Percentiles rank a stretch among this genome's conserved stretches.
These are phyloP conservation scores for Falcaria lacertinaria DNA, from an alignment of 2,888 invertebrate genomes.

Conservation along the genomic window DNA sequence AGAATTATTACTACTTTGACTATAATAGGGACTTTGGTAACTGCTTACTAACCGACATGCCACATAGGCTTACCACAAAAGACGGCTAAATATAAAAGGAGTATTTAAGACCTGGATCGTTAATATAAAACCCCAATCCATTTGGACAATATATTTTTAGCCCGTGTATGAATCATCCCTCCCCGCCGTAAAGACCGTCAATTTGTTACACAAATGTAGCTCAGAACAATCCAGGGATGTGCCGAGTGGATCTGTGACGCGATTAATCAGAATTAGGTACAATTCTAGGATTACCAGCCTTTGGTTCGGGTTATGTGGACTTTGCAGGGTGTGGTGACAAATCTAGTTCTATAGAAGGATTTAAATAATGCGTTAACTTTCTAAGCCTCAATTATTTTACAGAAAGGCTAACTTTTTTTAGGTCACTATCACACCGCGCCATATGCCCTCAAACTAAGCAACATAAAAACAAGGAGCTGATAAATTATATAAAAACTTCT, in stretches of 20 bases:
- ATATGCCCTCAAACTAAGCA: too few relatives aligned
- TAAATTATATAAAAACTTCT: too few relatives aligned
- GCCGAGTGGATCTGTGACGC: conserved; percentile 26
- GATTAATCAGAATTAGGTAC: conserved; percentile 31
- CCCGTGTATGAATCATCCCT: neutral
- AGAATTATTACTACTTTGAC: too few relatives aligned
- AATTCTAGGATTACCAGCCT: neutral
- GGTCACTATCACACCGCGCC: too few relatives aligned
- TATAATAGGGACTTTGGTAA: too few relatives aligned
- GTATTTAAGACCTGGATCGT: neutral
- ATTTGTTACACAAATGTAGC: conserved; percentile 15
- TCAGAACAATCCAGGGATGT: conserved; percentile 23
- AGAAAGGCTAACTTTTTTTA: too few relatives aligned
- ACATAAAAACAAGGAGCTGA: too few relatives aligned
- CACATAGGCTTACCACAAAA: too few relatives aligned
- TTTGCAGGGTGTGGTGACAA: neutral
- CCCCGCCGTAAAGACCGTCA: conserved; percentile 1
- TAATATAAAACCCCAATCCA: neutral
- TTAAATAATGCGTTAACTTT: neutral
- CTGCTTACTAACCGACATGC: too few relatives aligned
- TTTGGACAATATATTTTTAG: neutral
- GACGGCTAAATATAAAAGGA: neutral
- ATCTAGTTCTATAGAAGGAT: neutral
- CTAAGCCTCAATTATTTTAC: too few relatives aligned
- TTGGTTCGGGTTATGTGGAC: neutral